Conservation (phyloP, 1,140 invertebrate genomes). For the Ruditapes philippinarum region DNA sequence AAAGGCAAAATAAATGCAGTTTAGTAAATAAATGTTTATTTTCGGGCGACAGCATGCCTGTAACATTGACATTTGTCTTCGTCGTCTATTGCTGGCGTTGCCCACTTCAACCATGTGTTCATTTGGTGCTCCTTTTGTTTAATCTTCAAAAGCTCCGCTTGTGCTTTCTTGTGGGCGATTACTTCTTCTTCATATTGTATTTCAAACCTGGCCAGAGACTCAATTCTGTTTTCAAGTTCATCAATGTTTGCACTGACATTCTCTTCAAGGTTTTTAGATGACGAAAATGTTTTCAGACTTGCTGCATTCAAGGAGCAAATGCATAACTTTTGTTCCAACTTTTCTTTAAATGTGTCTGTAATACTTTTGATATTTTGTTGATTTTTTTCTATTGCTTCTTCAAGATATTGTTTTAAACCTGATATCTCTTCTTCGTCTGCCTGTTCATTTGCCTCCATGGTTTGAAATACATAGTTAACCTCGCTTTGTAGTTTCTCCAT, state of each 20-base stretch:
- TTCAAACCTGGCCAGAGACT: background rate
- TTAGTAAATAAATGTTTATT: too few species aligned
- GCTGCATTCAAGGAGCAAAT: background rate
- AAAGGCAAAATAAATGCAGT: too few species aligned
- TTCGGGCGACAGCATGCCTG: background rate
- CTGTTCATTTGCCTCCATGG: background rate
- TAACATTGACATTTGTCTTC: slow-evolving; percentile 21
- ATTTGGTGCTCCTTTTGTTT: background rate
- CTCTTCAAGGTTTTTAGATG: background rate
- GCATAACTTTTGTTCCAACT: background rate
- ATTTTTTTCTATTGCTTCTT: background rate
- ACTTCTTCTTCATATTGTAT: background rate
- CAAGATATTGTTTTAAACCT: background rate
- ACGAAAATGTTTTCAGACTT: background rate
- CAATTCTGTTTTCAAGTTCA: background rate
- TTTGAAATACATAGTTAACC: background rate
- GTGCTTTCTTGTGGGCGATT: background rate
- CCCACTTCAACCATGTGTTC: slow-evolving; percentile 24
- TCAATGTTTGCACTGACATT: background rate
- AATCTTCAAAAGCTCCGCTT: background rate
- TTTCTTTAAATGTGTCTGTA: background rate
- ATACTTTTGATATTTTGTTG: background rate
- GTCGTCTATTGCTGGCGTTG: background rate
- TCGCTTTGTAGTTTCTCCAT: background rate
- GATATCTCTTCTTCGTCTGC: background rate